Conservation (phyloP, 1,140 invertebrate genomes). For the Drosophila navojoa region DNA sequence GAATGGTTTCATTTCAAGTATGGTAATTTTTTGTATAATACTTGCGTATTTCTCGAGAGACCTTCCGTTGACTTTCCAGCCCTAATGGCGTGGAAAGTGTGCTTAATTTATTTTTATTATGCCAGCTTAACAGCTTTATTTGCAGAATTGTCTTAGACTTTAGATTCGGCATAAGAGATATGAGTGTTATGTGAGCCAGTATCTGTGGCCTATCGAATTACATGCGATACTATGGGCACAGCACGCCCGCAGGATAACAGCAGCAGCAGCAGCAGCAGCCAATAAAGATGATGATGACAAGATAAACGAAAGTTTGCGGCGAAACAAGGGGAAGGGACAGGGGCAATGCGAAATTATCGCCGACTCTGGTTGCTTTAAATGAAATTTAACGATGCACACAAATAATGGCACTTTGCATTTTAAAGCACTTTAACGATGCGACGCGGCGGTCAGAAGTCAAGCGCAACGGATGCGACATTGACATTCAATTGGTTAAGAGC, state of each 20-base stretch:
- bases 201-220: constrained; percentile 69
- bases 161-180: constrained; percentile 44
- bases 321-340: neutral
- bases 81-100: no score
- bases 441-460: constrained; percentile 49
- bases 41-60: no score
- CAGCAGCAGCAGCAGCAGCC: constrained; percentile 47
- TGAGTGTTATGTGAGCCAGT: constrained; percentile 27
- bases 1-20: no score
- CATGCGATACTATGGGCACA: constrained; percentile 62
- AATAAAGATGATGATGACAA: constrained; percentile 77
- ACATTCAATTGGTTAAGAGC: constrained; percentile 58
- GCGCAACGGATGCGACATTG: constrained; percentile 50
- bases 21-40: no score
- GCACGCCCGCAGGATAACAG: constrained; percentile 68
- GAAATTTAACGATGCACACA: constrained; percentile 80
- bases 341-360: constrained; percentile 29
- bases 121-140: constrained; percentile 6
- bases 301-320: constrained; percentile 63
- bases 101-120: no score
- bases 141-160: constrained; percentile 24
- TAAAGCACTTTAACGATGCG: constrained; percentile 68
- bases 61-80: no score
- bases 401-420: constrained; percentile 80
- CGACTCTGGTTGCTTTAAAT: constrained; percentile 62